Evolutionary conservation across 2,113 vertebrate species (phyloP).

Genomic region (Tachysurus vachellii): DNA sequence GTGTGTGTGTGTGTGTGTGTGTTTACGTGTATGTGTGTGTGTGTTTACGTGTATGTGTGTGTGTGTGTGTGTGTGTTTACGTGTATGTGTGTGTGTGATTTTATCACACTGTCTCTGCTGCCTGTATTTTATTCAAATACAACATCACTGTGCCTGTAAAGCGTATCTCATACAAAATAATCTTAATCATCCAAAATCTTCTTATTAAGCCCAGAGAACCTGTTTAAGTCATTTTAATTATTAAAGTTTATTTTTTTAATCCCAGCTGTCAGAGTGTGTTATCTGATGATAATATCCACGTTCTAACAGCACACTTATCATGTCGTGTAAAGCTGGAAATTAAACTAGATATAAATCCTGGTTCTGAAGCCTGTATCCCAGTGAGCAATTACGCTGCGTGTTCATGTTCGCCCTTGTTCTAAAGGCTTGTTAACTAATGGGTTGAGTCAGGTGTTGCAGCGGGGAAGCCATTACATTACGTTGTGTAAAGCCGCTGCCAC

Average conservation of each 20-base stretch:
- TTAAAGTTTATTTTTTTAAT: neutral
- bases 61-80: no score
- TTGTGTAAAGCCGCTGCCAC: neutral
- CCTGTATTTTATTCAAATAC: no score
- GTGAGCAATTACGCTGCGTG: neutral
- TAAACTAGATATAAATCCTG: neutral
- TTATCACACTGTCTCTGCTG: no score
- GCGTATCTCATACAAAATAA: no score
- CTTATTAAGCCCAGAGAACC: neutral
- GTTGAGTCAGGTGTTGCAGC: slow-evolving; percentile 1
- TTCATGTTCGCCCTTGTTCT: neutral
- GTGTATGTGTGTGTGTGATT: no score
- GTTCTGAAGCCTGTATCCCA: neutral
- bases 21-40: no score
- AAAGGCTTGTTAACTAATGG: neutral
- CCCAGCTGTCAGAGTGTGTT: neutral
- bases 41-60: no score
- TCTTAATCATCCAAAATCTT: neutral
- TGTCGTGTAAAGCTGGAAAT: neutral
- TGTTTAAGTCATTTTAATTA: no score
- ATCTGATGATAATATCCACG: no score
- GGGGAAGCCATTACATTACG: neutral
- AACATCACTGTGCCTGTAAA: no score
- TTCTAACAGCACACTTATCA: neutral
- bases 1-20: no score